Evolutionary conservation across 2,888 invertebrate genomes (phyloP).

Genomic region (Acleris laterana): DNA sequence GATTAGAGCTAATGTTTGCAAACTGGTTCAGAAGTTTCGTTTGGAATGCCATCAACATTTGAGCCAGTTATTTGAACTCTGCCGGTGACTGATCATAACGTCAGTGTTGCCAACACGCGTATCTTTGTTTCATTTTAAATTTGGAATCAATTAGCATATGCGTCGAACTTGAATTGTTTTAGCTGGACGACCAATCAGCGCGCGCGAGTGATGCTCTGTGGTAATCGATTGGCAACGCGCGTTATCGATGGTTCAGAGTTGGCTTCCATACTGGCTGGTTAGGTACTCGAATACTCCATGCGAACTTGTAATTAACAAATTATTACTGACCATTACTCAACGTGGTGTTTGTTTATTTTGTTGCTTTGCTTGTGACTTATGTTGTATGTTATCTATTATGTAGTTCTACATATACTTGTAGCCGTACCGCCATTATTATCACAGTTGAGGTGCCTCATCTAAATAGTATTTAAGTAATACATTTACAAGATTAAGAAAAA

Average conservation of each 20-base stretch:
- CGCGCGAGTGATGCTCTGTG: not conserved
- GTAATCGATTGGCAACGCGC: conserved; percentile 13
- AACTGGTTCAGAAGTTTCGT: not conserved
- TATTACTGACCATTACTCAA: not conserved
- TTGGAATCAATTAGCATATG: not conserved
- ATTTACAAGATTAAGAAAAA: no score
- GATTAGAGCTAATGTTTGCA: no score
- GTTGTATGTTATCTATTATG: no score
- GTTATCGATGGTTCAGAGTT: conserved; percentile 4
- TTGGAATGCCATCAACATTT: not conserved
- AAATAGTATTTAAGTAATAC: no score
- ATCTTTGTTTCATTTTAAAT: not conserved
- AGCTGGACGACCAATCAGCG: conserved; percentile 4
- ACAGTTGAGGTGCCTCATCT: no score
- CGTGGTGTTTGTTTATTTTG: not conserved
- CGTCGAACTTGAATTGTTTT: conserved; percentile 4
- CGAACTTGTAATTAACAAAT: not conserved
- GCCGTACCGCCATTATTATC: no score
- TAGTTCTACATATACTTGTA: no score
- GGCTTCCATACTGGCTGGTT: not conserved
- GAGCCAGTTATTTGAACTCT: not conserved
- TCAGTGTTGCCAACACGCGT: not conserved
- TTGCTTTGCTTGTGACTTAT: no score
- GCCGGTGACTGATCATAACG: not conserved
- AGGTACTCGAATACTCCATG: conserved; percentile 1